Percentiles rank a stretch among this genome's conserved stretches.
These are phyloP conservation scores for Nemapogon koenigi DNA, from an alignment of 2,888 invertebrate genomes.

Conservation along the genomic window DNA sequence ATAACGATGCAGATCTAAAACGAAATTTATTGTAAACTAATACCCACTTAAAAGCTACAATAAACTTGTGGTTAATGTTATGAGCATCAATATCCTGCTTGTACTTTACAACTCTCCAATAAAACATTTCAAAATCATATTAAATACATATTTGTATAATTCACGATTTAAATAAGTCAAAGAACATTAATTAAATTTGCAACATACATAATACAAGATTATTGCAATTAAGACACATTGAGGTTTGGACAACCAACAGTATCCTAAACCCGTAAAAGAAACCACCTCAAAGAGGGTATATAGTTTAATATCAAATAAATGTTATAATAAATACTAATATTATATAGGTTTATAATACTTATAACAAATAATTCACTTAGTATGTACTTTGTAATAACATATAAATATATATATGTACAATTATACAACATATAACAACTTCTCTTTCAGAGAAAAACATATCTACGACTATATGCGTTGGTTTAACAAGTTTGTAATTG, in stretches of 20 bases:
- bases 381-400: no score
- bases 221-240: conserved; percentile 27
- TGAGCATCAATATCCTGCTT: conserved; percentile 24
- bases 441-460: no score
- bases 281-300: background rate
- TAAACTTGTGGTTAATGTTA: conserved; percentile 26
- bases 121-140: no score
- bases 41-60: conserved; percentile 26
- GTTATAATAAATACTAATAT: background rate
- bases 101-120: conserved; percentile 25
- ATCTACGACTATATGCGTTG: no score
- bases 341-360: no score
- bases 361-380: no score
- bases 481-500: no score
- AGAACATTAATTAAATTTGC: no score
- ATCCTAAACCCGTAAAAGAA: background rate
- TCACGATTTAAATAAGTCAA: no score
- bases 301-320: background rate
- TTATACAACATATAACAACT: no score
- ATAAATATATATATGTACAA: no score
- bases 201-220: conserved; percentile 39
- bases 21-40: conserved; percentile 36
- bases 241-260: background rate
- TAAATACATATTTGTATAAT: no score
- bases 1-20: conserved; percentile 46